Evolutionary conservation across 53 echinoderm and acorn worm genomes (phyloP).

Genomic region (Temnopleurus reevesii): DNA sequence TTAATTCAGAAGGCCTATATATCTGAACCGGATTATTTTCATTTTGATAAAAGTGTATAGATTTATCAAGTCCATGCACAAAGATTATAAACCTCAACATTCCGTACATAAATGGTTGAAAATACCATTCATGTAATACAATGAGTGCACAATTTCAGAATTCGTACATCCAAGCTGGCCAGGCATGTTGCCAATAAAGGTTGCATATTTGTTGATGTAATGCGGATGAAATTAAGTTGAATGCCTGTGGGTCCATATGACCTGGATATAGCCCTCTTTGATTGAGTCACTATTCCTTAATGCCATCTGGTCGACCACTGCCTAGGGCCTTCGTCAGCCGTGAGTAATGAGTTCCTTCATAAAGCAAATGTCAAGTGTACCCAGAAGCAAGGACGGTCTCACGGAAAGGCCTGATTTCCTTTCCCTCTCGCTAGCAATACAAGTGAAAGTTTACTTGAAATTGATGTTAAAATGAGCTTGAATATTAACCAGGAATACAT

Average conservation of each 20-base stretch:
- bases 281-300: conserved; percentile 37
- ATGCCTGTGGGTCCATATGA: background rate
- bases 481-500: no score
- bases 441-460: background rate
- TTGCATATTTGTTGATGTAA: background rate
- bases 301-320: background rate
- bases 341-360: conserved; percentile 31
- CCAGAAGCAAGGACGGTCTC: background rate
- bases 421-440: background rate
- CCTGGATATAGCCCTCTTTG: conserved; percentile 8
- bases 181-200: conserved; percentile 4
- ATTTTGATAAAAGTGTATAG: no score
- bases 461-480: background rate
- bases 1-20: no score
- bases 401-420: conserved; percentile 29
- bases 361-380: conserved; percentile 13
- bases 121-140: no score
- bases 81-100: no score
- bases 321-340: background rate
- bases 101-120: no score
- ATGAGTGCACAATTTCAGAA: no score
- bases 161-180: background rate
- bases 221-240: conserved; percentile 6
- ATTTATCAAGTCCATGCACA: no score
- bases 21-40: no score